Base-by-base conservation (phyloP, 2,113 vertebrate genomes). In the Xiphophorus couchianus region DNA sequence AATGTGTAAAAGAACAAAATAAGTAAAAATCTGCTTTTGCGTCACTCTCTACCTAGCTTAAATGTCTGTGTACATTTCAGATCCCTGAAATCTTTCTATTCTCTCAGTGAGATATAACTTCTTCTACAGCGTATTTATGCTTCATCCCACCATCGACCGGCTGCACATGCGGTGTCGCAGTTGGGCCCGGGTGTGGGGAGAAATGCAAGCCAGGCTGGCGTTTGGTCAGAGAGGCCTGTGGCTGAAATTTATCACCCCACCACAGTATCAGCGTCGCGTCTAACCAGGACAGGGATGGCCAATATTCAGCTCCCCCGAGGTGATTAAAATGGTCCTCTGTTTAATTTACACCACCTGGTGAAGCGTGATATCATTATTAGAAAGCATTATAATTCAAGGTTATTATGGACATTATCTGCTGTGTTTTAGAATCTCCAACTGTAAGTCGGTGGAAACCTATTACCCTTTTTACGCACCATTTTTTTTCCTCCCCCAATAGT, bases 191-290 rank as follows among this genome's bases (percentile, higher is more conserved):
- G 70, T 42, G 11, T 58, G 84, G 65, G 25, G 69, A 12, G 72
- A 76, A 80, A 87, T 76, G 77, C 81, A 84, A 86, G 71, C 78
- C 76, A 80, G 84, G 54, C 76, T 90, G 89, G 87, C 86, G 82
- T 74, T 77, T 86, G 88, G 88, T 93, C 90, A 91, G 89, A 92
- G 78, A 84, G 80, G 81, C 85, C 83, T 73, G 69, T 83, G 89
- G 87, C 85, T 90, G 86, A 89, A 90, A 90, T 93, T 87, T 92
- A 92, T 92, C 90, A 66, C 79, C 88, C 78, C 64, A 33, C 62
- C 67, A 25, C 92, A 92, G 88, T 86, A 89, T 89, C 88, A 86
- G 80, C 74, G 42, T 70, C 51, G 81, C 71, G 77, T 70, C 88
- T 88, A 82, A 81, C 79, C 66, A 80, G 84, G 78, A 84, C 74